These are phyloP conservation scores for Melanargia galathea DNA, from an alignment of 2,888 invertebrate species.

Conservation along the genomic window DNA sequence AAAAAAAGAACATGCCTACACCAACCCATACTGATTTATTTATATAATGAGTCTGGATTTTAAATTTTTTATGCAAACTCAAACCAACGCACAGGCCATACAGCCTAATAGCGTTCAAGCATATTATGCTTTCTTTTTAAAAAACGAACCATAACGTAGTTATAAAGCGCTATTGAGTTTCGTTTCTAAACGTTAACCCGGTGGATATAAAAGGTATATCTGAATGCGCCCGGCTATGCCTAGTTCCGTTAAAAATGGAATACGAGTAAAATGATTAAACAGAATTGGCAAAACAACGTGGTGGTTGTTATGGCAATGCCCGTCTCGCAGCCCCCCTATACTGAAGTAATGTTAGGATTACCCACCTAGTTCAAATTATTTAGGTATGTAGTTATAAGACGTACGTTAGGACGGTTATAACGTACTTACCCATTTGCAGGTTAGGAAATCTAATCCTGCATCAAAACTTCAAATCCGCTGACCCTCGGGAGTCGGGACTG, in stretches of 20 bases:
- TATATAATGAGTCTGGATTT: conserved; percentile 11
- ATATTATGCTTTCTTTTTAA: conserved; percentile 38
- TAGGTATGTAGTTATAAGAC: not conserved
- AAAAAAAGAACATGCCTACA: not conserved
- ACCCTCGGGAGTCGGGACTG: too few relatives aligned
- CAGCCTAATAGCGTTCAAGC: conserved; percentile 20
- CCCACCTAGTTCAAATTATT: not conserved
- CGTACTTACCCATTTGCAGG: too few relatives aligned
- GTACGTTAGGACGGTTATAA: too few relatives aligned
- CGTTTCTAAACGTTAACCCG: conserved; percentile 49
- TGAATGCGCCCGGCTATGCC: conserved; percentile 41
- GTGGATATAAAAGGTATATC: conserved; percentile 51
- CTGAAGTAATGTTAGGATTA: conserved; percentile 31
- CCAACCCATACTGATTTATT: not conserved
- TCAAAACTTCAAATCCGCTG: too few relatives aligned
- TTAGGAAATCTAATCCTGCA: too few relatives aligned
- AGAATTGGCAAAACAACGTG: conserved; percentile 77
- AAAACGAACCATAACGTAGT: conserved; percentile 41
- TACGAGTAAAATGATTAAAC: conserved; percentile 61
- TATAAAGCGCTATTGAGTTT: conserved; percentile 43
- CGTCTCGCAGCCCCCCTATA: conserved; percentile 53
- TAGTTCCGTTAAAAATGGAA: conserved; percentile 47
- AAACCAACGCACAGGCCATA: conserved; percentile 15
- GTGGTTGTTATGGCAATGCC: conserved; percentile 68
- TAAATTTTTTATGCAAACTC: conserved; percentile 18